These are phyloP conservation scores for Himalopsyche tibetana DNA, from an alignment of 2,888 invertebrate species.

Conservation along the genomic window DNA sequence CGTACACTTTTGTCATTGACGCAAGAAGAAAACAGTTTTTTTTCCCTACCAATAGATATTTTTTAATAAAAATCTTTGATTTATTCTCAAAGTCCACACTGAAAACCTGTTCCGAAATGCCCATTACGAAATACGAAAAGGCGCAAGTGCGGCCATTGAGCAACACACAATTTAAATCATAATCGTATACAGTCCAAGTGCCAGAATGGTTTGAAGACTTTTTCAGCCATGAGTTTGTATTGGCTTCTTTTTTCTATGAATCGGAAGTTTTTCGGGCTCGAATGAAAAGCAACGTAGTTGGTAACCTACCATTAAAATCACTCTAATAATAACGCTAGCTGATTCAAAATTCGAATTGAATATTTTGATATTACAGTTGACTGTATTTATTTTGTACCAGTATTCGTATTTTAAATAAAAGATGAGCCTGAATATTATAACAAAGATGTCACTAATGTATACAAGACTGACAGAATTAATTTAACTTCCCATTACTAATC, in stretches of 20 bases:
- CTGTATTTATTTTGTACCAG: too few relatives aligned
- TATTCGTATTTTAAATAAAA: too few relatives aligned
- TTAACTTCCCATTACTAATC: too few relatives aligned
- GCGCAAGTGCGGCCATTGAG: background rate
- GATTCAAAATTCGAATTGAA: too few relatives aligned
- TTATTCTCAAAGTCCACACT: constrained; percentile 30
- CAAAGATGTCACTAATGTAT: too few relatives aligned
- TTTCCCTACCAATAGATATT: background rate
- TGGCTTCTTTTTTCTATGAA: constrained; percentile 31
- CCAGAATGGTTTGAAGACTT: constrained; percentile 1
- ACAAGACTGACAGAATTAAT: too few relatives aligned
- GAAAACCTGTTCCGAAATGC: constrained; percentile 25
- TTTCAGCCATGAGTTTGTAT: background rate
- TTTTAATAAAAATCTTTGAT: constrained; percentile 34
- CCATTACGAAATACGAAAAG: background rate
- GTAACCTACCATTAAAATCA: background rate
- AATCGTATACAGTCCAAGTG: background rate
- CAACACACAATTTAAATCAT: background rate
- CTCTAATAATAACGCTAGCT: background rate
- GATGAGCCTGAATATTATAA: too few relatives aligned
- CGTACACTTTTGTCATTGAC: constrained; percentile 9
- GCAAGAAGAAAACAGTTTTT: constrained; percentile 29
- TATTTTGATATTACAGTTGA: too few relatives aligned
- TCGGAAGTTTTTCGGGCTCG: constrained; percentile 26
- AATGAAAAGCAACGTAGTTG: background rate